Evolutionary conservation across 2,113 vertebrate genomes (phyloP), one percentile per base, ranked within the genome.

Genomic region (Semnornis frantzii): DNA sequence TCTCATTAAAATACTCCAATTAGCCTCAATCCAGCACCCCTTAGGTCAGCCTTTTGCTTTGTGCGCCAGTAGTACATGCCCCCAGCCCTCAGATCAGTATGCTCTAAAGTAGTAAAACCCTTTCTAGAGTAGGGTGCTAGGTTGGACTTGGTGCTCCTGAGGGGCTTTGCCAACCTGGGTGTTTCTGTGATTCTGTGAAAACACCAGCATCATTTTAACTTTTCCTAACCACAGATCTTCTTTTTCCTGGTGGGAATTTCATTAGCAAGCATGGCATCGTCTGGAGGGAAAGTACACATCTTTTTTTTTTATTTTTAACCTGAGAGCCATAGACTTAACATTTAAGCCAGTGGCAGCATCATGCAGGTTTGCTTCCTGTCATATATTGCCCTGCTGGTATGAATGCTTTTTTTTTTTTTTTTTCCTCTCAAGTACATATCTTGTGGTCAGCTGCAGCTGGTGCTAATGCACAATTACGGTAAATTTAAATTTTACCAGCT

Each of bases 361-460:
- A 94, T 64, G 86, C 81, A 94, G 87, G 82, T 96, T 94, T 95
- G 90, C 92, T 98, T 98, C 98, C 98, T 98, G 98, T 98, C 87
- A 64, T 71, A 83, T 94, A 90, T 81, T 93, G 81, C 95, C 82
- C 73, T 86, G 95, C 66, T 95, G 95, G 95, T 96, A 76, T 3
- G 5, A 97, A 95, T 21, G 3, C 64, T 83, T 91, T 85, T 39
- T 39, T 39, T 39, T 39, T 39, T 39, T 63, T 9, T 68, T 85
- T 93, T 88, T 95, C 91, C 87, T 93, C 90, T 93, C 37, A 95
- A 96, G 87, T 75, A 21, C 28, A 21, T 60, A 76, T 72, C 92
- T 97, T 98, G 98, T 98, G 98, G 98, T 98, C 98, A 98, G 89
- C 97, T 95, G 84, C 96, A 85, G 96, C 94, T 97, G 93, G 96